A percentile compares a stretch with the other conserved stretches of the same genome.
Conservation (phyloP, 2,888 invertebrate species). For the Trachelus troglodyta region DNA sequence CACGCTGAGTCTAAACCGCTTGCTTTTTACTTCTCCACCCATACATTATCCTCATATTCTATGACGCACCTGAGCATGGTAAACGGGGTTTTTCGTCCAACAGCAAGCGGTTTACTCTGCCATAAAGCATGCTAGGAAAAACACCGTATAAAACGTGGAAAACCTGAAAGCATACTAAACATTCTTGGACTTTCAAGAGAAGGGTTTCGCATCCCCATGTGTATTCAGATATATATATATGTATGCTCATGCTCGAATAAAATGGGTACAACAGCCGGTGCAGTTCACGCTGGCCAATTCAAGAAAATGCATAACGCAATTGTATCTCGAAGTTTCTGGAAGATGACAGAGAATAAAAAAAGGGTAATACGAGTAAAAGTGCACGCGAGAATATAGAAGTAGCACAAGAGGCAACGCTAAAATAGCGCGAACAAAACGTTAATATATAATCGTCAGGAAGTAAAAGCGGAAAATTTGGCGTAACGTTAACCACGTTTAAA, state of each 20-base stretch:
- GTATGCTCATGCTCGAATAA: background rate
- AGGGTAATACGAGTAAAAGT: background rate
- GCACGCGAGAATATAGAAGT: background rate
- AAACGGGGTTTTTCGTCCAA: background rate
- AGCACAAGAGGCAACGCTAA: background rate
- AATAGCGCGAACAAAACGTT: background rate
- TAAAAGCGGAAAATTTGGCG: background rate
- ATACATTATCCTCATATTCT: background rate
- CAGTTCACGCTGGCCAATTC: background rate
- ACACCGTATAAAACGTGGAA: conserved; percentile 16
- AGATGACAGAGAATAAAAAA: background rate
- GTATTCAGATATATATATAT: no score
- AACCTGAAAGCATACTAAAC: conserved; percentile 19
- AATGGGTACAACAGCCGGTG: background rate
- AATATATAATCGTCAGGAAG: background rate
- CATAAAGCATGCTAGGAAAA: conserved; percentile 17
- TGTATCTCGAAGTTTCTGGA: background rate
- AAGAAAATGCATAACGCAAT: background rate
- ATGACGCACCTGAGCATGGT: background rate
- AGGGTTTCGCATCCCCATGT: background rate
- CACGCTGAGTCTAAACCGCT: background rate
- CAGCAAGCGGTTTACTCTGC: background rate
- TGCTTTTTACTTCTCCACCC: background rate
- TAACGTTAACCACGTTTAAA: background rate
- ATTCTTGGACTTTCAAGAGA: conserved; percentile 3